A percentile compares a stretch with the other conserved stretches of the same genome.
Evolutionary conservation across 2,888 invertebrate species (phyloP).

Genomic region (Ligdia adustata): DNA sequence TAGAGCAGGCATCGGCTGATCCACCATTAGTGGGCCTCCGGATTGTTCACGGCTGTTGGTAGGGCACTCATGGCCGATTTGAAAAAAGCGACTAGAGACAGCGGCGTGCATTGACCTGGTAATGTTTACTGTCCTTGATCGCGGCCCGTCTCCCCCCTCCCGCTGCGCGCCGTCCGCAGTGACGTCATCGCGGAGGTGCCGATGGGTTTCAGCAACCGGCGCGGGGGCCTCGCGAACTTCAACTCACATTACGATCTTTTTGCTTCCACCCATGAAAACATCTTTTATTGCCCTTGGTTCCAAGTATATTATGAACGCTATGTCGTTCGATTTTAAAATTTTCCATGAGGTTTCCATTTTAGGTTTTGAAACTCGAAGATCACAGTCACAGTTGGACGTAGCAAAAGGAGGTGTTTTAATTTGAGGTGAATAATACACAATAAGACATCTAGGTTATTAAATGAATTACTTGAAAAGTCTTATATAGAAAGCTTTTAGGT

Average conservation of each 20-base stretch:
- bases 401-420: too few relatives aligned
- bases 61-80: constrained; percentile 66
- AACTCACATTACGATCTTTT: neutral
- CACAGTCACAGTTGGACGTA: too few relatives aligned
- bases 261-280: constrained; percentile 11
- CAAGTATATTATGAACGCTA: neutral
- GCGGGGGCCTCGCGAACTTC: constrained; percentile 39
- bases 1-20: constrained; percentile 10
- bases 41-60: constrained; percentile 55
- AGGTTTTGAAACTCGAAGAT: too few relatives aligned
- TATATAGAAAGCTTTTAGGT: too few relatives aligned
- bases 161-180: constrained; percentile 48
- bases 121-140: constrained; percentile 82
- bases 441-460: too few relatives aligned
- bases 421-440: too few relatives aligned
- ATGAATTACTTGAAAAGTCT: too few relatives aligned
- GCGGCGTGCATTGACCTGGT: constrained; percentile 77
- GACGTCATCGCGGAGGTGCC: constrained; percentile 80
- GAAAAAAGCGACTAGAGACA: constrained; percentile 68
- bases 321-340: too few relatives aligned
- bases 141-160: constrained; percentile 42
- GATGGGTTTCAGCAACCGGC: constrained; percentile 73
- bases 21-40: constrained; percentile 53
- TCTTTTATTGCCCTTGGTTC: constrained; percentile 6
- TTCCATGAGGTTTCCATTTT: too few relatives aligned